phyloP scores from a whole-genome alignment of 1,140 invertebrate species.

The Sesamia nonagrioides region DNA sequence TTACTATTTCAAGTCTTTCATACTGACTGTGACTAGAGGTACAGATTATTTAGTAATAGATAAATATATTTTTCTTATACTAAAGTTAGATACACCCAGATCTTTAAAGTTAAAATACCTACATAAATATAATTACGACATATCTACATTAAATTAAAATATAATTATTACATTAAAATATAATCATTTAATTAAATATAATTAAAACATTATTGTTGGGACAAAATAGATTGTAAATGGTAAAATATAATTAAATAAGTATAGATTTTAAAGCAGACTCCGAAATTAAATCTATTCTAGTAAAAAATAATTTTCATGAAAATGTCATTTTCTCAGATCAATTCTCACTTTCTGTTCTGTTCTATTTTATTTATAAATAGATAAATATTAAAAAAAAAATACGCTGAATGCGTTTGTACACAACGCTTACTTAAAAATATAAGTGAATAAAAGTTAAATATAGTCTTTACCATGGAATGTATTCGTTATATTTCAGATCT shows the following conservation, averaged over 20 bases:
- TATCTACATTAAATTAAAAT: not conserved
- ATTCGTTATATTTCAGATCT: conserved; percentile 8
- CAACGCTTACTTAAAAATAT: not conserved
- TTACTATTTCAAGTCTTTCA: conserved; percentile 22
- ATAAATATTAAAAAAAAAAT: not conserved
- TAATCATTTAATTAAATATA: too few relatives aligned
- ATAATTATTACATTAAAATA: not conserved
- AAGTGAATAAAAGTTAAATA: not conserved
- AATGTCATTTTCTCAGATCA: not conserved
- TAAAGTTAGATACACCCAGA: not conserved
- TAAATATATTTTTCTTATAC: conserved; percentile 1
- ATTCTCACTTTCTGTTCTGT: not conserved
- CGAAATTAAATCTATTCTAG: too few relatives aligned
- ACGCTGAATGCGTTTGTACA: not conserved
- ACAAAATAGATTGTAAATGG: too few relatives aligned
- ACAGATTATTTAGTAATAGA: not conserved
- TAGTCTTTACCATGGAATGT: conserved; percentile 30
- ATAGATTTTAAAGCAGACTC: too few relatives aligned
- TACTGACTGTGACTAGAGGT: conserved; percentile 32
- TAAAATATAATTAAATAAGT: too few relatives aligned
- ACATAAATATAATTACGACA: not conserved
- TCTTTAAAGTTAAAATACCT: not conserved
- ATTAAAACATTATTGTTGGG: too few relatives aligned
- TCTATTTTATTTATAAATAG: too few relatives aligned
- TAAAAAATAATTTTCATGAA: too few relatives aligned